Percentiles rank a stretch among this genome's conserved stretches.
Conservation (phyloP, 2,797 vertebrate genomes). For the Pantherophis alleghaniensis region DNA sequence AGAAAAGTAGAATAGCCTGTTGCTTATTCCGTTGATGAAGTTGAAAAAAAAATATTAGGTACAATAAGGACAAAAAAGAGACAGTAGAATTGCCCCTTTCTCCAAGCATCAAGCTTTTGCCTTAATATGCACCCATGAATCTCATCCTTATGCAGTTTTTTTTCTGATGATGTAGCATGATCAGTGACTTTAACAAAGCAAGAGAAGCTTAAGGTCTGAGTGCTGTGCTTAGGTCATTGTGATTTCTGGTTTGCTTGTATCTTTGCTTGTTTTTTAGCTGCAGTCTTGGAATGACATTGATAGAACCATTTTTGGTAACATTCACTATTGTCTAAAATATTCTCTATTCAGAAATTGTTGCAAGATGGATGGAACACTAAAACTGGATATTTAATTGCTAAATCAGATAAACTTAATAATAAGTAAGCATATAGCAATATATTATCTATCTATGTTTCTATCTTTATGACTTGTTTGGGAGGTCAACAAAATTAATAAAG, state of each 20-base stretch:
- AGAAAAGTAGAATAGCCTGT: neutral
- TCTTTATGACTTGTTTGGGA: neutral
- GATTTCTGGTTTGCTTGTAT: neutral
- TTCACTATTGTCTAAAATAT: neutral
- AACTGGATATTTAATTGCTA: neutral
- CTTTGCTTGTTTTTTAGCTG: neutral
- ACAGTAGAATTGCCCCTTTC: neutral
- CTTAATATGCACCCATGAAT: neutral
- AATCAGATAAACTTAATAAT: conserved; percentile 9
- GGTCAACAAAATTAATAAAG: conserved; percentile 29
- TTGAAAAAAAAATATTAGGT: neutral
- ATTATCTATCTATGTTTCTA: conserved; percentile 22
- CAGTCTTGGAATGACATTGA: neutral
- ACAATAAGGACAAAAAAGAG: neutral
- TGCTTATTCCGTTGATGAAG: neutral
- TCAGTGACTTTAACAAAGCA: neutral
- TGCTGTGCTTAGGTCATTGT: neutral
- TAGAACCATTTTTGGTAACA: neutral
- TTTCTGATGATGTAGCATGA: neutral
- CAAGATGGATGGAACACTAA: neutral
- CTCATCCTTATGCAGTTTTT: neutral
- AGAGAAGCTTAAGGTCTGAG: neutral
- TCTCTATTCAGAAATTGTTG: neutral
- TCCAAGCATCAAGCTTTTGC: neutral
- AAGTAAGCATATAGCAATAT: neutral